A percentile compares a stretch with the other conserved stretches of the same genome.
Evolutionary conservation across 2,888 invertebrate species (phyloP).

Genomic region (Nemotelus pantherinus): DNA sequence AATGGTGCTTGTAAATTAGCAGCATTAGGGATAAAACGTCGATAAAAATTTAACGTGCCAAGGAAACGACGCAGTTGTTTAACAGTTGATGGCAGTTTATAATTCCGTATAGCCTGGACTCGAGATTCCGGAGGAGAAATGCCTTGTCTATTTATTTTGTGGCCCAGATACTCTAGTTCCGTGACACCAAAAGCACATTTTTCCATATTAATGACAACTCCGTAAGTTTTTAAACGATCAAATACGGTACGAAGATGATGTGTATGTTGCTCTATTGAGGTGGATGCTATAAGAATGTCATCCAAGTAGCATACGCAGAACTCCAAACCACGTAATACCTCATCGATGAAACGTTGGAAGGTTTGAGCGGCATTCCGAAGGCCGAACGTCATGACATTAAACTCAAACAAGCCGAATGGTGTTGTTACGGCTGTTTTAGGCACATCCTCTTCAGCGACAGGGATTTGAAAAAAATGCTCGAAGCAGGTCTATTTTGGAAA

Average conservation of each 20-base stretch:
- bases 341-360: background rate
- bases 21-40: conserved; percentile 45
- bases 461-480: conserved; percentile 54
- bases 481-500: too few relatives aligned
- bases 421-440: conserved; percentile 55
- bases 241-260: conserved; percentile 43
- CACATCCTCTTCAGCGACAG: conserved; percentile 56
- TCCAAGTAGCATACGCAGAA: conserved; percentile 42
- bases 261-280: conserved; percentile 52
- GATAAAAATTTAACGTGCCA: conserved; percentile 18
- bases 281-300: background rate
- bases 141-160: conserved; percentile 49
- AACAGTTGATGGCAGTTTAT: conserved; percentile 43
- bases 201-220: conserved; percentile 48
- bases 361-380: conserved; percentile 9
- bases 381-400: conserved; percentile 55
- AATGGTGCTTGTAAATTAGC: too few relatives aligned
- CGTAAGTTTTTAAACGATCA: background rate
- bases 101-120: conserved; percentile 51
- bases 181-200: conserved; percentile 52
- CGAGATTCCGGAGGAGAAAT: conserved; percentile 50
- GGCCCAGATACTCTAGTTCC: conserved; percentile 50
- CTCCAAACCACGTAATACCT: conserved; percentile 52
- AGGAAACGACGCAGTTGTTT: conserved; percentile 48
- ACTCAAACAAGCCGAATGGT: conserved; percentile 59